Percentiles rank a stretch among this genome's conserved stretches.
Evolutionary conservation across 2,113 vertebrate genomes (phyloP).

Genomic region (Micromys minutus): DNA sequence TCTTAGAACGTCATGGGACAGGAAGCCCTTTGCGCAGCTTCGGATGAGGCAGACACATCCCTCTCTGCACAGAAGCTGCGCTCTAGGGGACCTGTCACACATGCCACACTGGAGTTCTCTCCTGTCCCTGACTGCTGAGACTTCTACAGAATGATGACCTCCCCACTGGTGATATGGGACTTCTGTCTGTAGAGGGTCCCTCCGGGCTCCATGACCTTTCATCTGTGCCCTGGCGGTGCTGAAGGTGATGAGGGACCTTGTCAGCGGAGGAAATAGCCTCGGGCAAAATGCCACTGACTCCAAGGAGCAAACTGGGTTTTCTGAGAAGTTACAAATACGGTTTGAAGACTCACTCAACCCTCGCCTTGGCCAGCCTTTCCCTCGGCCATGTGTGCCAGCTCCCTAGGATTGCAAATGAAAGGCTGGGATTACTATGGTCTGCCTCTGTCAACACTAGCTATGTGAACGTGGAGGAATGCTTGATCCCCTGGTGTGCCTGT

Average conservation of each 20-base stretch:
- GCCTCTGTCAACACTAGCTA: background rate
- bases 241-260: background rate
- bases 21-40: background rate
- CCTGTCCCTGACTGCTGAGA: background rate
- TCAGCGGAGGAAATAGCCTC: background rate
- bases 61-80: fast-evolving
- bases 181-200: background rate
- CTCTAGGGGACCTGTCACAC: no score
- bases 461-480: background rate
- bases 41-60: fast-evolving
- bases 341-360: background rate
- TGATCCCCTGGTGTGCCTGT: background rate
- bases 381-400: background rate
- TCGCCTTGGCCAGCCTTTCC: background rate
- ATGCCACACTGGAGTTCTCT: fast-evolving
- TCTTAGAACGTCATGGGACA: background rate
- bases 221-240: background rate
- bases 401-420: background rate
- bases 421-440: background rate
- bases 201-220: background rate
- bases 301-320: background rate
- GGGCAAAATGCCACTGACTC: background rate
- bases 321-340: background rate
- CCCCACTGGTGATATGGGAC: background rate
- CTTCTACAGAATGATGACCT: background rate